A percentile compares a stretch with the other conserved stretches of the same genome.
Evolutionary conservation across 2,888 invertebrate genomes (phyloP).

Genomic region (Ichneumoninae sp.): DNA sequence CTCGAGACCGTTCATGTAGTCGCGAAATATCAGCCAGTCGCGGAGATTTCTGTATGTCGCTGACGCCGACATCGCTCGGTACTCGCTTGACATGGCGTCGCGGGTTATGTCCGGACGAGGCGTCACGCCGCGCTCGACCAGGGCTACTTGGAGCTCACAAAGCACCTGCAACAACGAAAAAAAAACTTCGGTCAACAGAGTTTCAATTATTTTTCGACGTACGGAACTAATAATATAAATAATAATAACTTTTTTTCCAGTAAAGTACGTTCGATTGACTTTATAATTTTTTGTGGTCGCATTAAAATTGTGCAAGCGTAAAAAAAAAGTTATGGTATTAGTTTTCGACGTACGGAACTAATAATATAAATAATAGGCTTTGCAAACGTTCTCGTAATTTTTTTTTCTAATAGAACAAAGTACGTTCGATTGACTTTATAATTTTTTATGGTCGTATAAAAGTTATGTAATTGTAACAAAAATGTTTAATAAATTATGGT

Average conservation of each 20-base stretch:
- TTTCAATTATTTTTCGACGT: constrained; percentile 6
- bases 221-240: neutral
- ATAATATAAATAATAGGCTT: neutral
- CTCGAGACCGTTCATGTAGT: constrained; percentile 88
- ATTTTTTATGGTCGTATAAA: neutral
- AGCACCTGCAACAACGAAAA: constrained; percentile 85
- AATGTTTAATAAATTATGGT: neutral
- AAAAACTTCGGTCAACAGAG: constrained; percentile 26
- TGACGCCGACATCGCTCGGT: constrained; percentile 76
- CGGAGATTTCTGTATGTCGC: constrained; percentile 85
- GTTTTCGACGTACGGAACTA: neutral
- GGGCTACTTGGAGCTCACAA: constrained; percentile 88
- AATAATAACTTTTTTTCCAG: neutral
- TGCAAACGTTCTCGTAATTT: too few species aligned
- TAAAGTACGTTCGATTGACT: neutral
- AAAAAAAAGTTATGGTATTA: neutral
- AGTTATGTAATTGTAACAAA: neutral
- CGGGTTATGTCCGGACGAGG: constrained; percentile 83
- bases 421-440: neutral
- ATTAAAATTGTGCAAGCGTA: neutral
- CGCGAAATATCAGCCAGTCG: constrained; percentile 88
- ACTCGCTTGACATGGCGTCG: constrained; percentile 83
- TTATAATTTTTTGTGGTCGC: neutral
- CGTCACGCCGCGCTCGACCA: constrained; percentile 82
- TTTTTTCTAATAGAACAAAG: too few species aligned